phyloP scores from a whole-genome alignment of 2,113 vertebrate genomes.

The Pachypanchax playfairii region DNA sequence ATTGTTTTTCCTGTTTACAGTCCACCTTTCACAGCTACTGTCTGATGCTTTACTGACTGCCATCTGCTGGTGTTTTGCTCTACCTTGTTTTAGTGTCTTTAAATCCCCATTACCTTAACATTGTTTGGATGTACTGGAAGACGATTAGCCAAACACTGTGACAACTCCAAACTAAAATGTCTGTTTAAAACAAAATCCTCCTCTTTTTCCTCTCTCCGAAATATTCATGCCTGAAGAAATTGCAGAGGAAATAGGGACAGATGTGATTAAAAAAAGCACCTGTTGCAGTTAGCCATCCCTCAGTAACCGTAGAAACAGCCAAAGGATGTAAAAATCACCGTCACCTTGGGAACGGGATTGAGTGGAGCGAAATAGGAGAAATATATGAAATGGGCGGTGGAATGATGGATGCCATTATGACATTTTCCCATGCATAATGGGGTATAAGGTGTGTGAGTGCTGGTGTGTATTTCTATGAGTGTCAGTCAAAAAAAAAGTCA shows the following conservation, averaged over 20 bases:
- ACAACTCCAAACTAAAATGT: not conserved
- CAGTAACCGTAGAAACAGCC: constrained; percentile 63
- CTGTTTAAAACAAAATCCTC: not conserved
- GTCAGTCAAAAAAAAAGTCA: constrained; percentile 33
- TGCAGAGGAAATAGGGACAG: not conserved
- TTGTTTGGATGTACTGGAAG: too few species aligned
- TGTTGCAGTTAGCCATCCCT: constrained; percentile 49
- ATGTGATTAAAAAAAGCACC: constrained; percentile 32
- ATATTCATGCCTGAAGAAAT: constrained; percentile 10
- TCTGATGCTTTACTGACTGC: not conserved
- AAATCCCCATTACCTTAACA: too few species aligned
- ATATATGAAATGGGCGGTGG: constrained; percentile 29
- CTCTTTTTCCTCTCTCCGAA: not conserved
- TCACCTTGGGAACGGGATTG: constrained; percentile 60
- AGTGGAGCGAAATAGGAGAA: constrained; percentile 23
- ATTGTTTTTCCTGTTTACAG: not conserved
- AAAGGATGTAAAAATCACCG: constrained; percentile 29
- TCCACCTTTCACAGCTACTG: not conserved
- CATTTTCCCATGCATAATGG: constrained; percentile 39
- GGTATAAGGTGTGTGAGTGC: constrained; percentile 9
- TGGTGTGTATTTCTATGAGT: constrained; percentile 2
- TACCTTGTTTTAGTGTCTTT: not conserved
- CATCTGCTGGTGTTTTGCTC: not conserved
- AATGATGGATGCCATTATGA: constrained; percentile 46
- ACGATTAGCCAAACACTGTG: not conserved